Conservation (phyloP, 2,888 invertebrate genomes). For the Palloptera scutellata region DNA sequence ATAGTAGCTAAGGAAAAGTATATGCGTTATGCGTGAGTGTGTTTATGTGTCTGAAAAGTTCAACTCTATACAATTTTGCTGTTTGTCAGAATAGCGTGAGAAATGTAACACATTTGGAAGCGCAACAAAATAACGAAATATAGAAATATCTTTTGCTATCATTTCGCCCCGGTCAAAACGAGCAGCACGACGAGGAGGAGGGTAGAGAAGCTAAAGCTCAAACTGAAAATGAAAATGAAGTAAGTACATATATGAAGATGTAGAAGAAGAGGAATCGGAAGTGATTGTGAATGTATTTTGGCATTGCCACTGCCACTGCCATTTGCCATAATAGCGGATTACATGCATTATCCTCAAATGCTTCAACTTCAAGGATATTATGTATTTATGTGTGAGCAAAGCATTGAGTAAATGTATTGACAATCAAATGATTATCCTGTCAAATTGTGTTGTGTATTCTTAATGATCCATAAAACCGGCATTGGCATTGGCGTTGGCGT, state of each 20-base stretch:
- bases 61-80: constrained; percentile 34
- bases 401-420: constrained; percentile 32
- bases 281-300: no score
- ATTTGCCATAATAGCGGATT: constrained; percentile 57
- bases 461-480: constrained; percentile 41
- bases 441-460: constrained; percentile 34
- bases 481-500: neutral
- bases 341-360: constrained; percentile 56
- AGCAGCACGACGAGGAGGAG: constrained; percentile 2
- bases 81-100: constrained; percentile 52
- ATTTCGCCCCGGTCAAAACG: constrained; percentile 27
- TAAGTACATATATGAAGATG: no score
- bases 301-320: no score
- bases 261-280: no score
- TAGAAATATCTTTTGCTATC: constrained; percentile 23
- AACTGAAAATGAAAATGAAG: no score
- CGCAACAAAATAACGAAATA: constrained; percentile 22
- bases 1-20: no score
- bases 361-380: constrained; percentile 33
- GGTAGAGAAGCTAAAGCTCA: no score
- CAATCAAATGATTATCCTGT: constrained; percentile 52
- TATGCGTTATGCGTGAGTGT: neutral
- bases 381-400: neutral
- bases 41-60: neutral
- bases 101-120: constrained; percentile 55